A percentile compares a stretch with the other conserved stretches of the same genome.
These are phyloP conservation scores for Trypoxylon attenuatum DNA, from an alignment of 2,888 invertebrate genomes.

Conservation along the genomic window DNA sequence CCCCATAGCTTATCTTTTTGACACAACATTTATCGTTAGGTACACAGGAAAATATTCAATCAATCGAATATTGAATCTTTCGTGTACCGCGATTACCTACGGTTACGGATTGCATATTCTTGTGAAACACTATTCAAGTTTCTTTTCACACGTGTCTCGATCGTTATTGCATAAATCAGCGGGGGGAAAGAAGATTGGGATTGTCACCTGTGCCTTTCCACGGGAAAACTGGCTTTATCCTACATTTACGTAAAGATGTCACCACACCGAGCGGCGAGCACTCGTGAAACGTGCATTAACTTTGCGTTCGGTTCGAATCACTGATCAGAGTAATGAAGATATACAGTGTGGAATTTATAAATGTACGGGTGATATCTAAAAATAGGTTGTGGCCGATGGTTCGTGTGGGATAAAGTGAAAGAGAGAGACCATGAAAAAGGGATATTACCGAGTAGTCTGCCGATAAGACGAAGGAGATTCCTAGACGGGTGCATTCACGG, in stretches of 20 bases:
- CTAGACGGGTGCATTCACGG: not conserved
- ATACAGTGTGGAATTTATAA: slow-evolving; percentile 48
- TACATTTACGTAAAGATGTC: not conserved
- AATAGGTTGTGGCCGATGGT: slow-evolving; percentile 47
- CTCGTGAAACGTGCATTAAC: not conserved
- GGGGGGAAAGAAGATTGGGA: too few relatives aligned
- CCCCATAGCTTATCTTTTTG: too few relatives aligned
- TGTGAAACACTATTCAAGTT: too few relatives aligned
- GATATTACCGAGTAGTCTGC: not conserved
- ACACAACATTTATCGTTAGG: too few relatives aligned
- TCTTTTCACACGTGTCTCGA: too few relatives aligned
- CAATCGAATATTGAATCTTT: too few relatives aligned
- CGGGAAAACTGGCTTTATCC: too few relatives aligned
- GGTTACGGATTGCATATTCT: too few relatives aligned
- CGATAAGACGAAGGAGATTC: not conserved
- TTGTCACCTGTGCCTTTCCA: too few relatives aligned
- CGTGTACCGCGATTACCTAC: too few relatives aligned
- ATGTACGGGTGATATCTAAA: slow-evolving; percentile 62
- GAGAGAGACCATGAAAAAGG: not conserved
- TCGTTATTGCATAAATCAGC: too few relatives aligned
- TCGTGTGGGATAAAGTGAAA: slow-evolving; percentile 1
- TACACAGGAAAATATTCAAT: too few relatives aligned
- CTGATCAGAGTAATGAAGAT: not conserved
- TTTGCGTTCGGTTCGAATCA: not conserved
- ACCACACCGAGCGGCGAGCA: not conserved